Conservation (phyloP, 64 coral and sea anemone species). For the Catalaphyllia jardinei region DNA sequence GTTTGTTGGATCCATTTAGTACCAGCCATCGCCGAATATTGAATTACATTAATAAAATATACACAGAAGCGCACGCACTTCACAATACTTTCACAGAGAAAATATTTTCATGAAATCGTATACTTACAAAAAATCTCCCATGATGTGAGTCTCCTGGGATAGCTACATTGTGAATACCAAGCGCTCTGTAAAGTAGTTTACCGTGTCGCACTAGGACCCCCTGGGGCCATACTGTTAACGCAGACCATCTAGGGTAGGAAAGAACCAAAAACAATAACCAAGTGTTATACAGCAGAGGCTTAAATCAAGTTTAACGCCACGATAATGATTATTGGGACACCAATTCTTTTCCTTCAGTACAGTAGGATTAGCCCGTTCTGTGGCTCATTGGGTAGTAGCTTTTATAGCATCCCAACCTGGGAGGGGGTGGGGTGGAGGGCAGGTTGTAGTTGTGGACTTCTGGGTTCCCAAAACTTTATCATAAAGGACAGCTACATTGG, state of each 20-base stretch:
- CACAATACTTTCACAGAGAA: not conserved
- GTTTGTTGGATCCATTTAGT: too few relatives aligned
- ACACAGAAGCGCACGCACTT: not conserved
- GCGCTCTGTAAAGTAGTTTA: constrained; percentile 81
- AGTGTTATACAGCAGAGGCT: not conserved
- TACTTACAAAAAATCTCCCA: constrained; percentile 99
- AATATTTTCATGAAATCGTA: not conserved
- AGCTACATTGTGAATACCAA: constrained; percentile 96
- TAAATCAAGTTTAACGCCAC: not conserved
- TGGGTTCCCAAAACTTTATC: too few relatives aligned
- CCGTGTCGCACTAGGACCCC: constrained; percentile 91
- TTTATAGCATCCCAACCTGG: too few relatives aligned
- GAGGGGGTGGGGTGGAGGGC: too few relatives aligned
- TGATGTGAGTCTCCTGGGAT: constrained; percentile 95
- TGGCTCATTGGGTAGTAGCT: too few relatives aligned
- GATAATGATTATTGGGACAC: not conserved
- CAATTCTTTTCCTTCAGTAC: too few relatives aligned
- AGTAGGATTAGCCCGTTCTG: too few relatives aligned
- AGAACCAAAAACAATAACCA: not conserved
- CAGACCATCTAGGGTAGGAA: constrained; percentile 73
- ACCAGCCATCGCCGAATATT: not conserved
- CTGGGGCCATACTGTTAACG: constrained; percentile 91
- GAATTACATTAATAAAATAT: not conserved
- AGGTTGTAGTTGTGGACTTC: too few relatives aligned
- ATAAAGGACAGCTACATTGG: too few relatives aligned